phyloP scores from a whole-genome alignment of 2,113 vertebrate species.

The Laterallus jamaicensis region DNA sequence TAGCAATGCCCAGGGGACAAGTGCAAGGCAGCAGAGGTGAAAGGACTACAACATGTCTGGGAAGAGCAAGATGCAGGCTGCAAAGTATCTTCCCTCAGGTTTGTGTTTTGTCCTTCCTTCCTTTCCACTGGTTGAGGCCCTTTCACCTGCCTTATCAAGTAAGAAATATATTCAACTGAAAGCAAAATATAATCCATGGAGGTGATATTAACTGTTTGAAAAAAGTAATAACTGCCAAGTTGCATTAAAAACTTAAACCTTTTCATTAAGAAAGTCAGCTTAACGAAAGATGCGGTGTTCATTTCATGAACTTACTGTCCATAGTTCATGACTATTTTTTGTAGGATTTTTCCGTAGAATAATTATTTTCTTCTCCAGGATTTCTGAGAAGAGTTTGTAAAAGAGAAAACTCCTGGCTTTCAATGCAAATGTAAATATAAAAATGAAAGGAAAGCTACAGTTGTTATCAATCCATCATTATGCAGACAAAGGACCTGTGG shows the following conservation, averaged over 20 bases:
- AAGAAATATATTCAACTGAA: background rate
- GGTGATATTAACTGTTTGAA: background rate
- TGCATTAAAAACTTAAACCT: background rate
- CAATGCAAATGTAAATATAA: background rate
- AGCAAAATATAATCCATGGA: background rate
- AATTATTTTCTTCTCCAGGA: background rate
- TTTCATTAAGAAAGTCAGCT: background rate
- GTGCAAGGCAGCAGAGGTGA: background rate
- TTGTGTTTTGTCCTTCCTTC: background rate
- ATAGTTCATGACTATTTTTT: background rate
- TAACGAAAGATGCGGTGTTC: background rate
- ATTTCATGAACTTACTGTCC: background rate
- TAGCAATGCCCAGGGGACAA: background rate
- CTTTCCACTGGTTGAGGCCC: background rate
- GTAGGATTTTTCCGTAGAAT: background rate
- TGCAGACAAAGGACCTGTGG: background rate
- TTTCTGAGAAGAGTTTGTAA: background rate
- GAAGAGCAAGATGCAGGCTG: background rate
- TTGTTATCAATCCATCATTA: background rate
- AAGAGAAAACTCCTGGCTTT: background rate
- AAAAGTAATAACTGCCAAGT: background rate
- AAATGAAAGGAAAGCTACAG: background rate
- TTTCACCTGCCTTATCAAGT: background rate
- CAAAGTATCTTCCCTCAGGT: background rate
- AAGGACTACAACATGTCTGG: rapidly evolving